A percentile compares a stretch with the other conserved stretches of the same genome.
Evolutionary conservation across 2,113 vertebrate species (phyloP).

Genomic region (Onychorhynchus coronatus): DNA sequence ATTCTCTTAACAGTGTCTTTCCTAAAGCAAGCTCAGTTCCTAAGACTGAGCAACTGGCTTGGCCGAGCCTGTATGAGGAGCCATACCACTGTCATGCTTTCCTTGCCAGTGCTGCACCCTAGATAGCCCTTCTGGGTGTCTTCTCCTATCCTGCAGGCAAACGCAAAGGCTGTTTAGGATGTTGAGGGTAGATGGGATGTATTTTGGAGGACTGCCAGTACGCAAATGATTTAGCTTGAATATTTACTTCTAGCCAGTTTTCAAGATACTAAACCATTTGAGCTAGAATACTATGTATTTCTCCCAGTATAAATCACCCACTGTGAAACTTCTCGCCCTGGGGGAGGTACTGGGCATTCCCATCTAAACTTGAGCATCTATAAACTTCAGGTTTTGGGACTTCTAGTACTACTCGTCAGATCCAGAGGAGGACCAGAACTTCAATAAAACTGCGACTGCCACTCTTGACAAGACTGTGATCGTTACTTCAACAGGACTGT

Average conservation of each 20-base stretch:
- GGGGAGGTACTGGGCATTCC: too few species aligned
- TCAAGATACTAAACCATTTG: neutral
- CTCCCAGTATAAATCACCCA: neutral
- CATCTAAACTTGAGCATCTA: too few species aligned
- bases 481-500: too few species aligned
- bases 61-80: neutral
- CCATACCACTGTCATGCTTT: fast-evolving
- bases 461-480: too few species aligned
- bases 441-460: too few species aligned
- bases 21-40: neutral
- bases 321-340: too few species aligned
- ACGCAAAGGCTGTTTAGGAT: neutral
- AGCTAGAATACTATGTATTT: neutral
- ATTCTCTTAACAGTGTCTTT: neutral
- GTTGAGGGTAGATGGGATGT: fast-evolving
- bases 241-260: neutral
- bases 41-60: neutral
- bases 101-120: neutral
- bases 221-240: neutral
- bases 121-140: neutral
- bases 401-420: too few species aligned
- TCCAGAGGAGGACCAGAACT: too few species aligned
- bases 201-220: neutral
- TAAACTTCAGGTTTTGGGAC: too few species aligned
- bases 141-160: neutral